Conservation (phyloP, 2,888 invertebrate genomes). For the Arrhopalites spinosus region DNA sequence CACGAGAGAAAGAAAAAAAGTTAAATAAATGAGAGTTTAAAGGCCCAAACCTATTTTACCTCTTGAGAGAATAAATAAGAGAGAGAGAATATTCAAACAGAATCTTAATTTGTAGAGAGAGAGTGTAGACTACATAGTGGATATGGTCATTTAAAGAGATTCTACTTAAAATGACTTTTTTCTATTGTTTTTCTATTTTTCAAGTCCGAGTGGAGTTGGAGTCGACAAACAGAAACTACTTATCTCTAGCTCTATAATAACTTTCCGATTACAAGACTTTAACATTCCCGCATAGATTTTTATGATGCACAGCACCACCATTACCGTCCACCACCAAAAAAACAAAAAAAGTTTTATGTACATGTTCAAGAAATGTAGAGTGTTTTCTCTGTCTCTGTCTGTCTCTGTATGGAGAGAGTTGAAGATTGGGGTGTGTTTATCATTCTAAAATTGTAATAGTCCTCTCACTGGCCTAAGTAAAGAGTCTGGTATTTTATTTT, state of each 20-base stretch:
- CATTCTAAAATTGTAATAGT: constrained; percentile 1
- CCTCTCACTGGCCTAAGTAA: constrained; percentile 2
- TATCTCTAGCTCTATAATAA: constrained; percentile 14
- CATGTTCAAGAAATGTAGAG: too few relatives aligned
- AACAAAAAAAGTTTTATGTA: not conserved
- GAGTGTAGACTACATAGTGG: constrained; percentile 2
- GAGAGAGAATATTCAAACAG: too few relatives aligned
- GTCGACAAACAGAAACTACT: not conserved
- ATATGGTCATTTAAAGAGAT: not conserved
- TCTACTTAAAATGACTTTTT: not conserved
- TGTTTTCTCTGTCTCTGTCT: not conserved
- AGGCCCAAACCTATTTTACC: not conserved
- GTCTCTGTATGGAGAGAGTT: not conserved
- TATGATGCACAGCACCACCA: constrained; percentile 25
- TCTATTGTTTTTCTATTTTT: constrained; percentile 5
- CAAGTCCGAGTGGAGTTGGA: not conserved
- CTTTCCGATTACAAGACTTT: constrained; percentile 25
- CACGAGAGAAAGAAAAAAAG: not conserved
- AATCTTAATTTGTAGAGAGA: not conserved
- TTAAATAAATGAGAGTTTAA: constrained; percentile 19
- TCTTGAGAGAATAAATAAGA: not conserved
- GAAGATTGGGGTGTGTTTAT: not conserved
- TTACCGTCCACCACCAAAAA: not conserved
- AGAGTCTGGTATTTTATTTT: constrained; percentile 10
- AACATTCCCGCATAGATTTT: constrained; percentile 32